phyloP scores from a whole-genome alignment of 2,888 invertebrate species.

The Tipula confusa region DNA sequence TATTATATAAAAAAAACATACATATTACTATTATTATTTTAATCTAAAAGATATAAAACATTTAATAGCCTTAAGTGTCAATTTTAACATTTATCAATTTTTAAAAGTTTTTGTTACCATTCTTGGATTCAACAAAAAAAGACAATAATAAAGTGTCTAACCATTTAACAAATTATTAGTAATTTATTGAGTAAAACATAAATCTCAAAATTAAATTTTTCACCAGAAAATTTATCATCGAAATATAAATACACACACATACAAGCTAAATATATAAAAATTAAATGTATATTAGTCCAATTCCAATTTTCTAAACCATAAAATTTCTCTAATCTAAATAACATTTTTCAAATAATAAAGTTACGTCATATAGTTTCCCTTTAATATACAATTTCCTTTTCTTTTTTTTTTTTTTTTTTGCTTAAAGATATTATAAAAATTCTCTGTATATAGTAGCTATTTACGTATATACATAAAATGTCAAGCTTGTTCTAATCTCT shows the following conservation, averaged over 20 bases:
- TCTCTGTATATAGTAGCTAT: background rate
- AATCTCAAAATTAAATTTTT: background rate
- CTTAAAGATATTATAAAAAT: background rate
- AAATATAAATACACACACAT: background rate
- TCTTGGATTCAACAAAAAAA: background rate
- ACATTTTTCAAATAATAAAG: background rate
- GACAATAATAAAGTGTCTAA: background rate
- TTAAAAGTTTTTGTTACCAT: background rate
- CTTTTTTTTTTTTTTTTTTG: no score
- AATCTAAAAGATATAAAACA: background rate
- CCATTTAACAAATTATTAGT: constrained; percentile 1
- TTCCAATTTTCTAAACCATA: constrained; percentile 3
- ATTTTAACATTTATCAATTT: background rate
- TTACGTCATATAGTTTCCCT: background rate
- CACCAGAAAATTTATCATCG: background rate
- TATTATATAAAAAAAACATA: background rate
- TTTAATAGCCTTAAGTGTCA: background rate
- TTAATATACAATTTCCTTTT: background rate
- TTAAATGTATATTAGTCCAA: background rate
- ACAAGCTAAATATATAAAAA: background rate
- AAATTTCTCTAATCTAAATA: background rate
- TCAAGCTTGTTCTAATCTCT: background rate
- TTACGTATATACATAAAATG: background rate
- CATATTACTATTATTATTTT: background rate
- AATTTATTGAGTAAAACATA: background rate